phyloP scores from a whole-genome alignment of 2,113 vertebrate species.

The Neoarius graeffei region DNA sequence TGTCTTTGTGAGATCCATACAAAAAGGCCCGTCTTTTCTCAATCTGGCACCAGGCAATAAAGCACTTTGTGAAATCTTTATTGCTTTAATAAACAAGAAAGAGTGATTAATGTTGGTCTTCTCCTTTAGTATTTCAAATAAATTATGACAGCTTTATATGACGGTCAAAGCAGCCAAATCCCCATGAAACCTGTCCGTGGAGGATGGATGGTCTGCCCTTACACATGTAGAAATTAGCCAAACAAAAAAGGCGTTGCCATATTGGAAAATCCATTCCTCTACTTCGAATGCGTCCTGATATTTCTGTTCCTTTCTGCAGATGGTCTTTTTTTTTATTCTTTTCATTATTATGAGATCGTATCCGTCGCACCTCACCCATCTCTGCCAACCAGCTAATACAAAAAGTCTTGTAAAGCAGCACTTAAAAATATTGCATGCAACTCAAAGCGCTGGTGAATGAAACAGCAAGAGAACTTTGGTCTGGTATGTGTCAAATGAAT shows the following conservation, averaged over 20 bases:
- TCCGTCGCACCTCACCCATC: slow-evolving; percentile 40
- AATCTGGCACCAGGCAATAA: slow-evolving; percentile 73
- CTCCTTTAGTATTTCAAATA: slow-evolving; percentile 80
- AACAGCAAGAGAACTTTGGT: slow-evolving; percentile 42
- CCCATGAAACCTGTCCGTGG: slow-evolving; percentile 70
- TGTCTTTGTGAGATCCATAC: slow-evolving; percentile 45
- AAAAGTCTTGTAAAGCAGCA: slow-evolving; percentile 59
- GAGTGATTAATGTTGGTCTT: slow-evolving; percentile 79
- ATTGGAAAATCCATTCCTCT: slow-evolving; percentile 50
- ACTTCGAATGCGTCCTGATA: slow-evolving; percentile 54
- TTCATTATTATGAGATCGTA: slow-evolving; percentile 56
- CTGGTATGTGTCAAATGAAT: slow-evolving; percentile 39
- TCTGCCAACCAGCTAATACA: slow-evolving; percentile 58
- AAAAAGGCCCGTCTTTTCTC: slow-evolving; percentile 58
- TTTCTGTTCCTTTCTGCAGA: slow-evolving; percentile 47
- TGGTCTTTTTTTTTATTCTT: slow-evolving; percentile 10
- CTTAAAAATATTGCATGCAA: slow-evolving; percentile 51
- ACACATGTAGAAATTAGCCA: slow-evolving; percentile 60
- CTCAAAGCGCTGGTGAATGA: slow-evolving; percentile 36
- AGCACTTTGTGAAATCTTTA: slow-evolving; percentile 79
- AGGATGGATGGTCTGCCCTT: slow-evolving; percentile 63
- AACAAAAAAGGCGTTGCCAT: slow-evolving; percentile 60
- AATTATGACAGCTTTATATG: slow-evolving; percentile 80
- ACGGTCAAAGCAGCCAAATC: slow-evolving; percentile 72
- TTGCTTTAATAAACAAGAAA: slow-evolving; percentile 82